Conservation (phyloP, 37 sponge, comb jelly and placozoan genomes). For the Halichondria panicea region DNA sequence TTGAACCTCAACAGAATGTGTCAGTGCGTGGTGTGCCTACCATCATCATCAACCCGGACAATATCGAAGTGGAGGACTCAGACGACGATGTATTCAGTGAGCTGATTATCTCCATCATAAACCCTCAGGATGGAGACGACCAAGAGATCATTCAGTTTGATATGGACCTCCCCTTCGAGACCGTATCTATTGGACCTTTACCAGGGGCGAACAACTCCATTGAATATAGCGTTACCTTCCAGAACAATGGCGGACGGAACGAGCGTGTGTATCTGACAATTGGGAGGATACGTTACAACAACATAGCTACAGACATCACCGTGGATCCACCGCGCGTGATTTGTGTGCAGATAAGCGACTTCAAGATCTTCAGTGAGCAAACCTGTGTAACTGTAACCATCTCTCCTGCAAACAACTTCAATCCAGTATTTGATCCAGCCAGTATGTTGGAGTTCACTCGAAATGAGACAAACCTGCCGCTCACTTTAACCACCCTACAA, state of each 20-base stretch:
- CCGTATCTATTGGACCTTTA: constrained; percentile 49
- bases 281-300: constrained; percentile 52
- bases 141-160: constrained; percentile 61
- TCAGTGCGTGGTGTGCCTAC: constrained; percentile 52
- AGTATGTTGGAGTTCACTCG: neutral
- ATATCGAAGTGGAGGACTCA: constrained; percentile 46
- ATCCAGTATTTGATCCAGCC: constrained; percentile 41
- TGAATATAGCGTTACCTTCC: constrained; percentile 46
- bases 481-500: constrained; percentile 16
- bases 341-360: constrained; percentile 57
- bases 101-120: constrained; percentile 52
- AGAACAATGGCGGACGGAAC: constrained; percentile 15
- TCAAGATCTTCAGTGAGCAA: constrained; percentile 19
- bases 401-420: constrained; percentile 52
- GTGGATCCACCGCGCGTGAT: constrained; percentile 35
- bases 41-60: constrained; percentile 34
- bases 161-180: constrained; percentile 27
- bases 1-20: constrained; percentile 26
- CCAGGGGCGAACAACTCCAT: constrained; percentile 7
- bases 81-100: constrained; percentile 49
- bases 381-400: constrained; percentile 67
- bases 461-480: constrained; percentile 3
- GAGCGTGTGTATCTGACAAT: constrained; percentile 38
- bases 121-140: constrained; percentile 43
- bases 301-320: constrained; percentile 38